A percentile compares a stretch with the other conserved stretches of the same genome.
These are phyloP conservation scores for Ammodytes marinus DNA, from an alignment of 2,113 vertebrate genomes.

Conservation along the genomic window DNA sequence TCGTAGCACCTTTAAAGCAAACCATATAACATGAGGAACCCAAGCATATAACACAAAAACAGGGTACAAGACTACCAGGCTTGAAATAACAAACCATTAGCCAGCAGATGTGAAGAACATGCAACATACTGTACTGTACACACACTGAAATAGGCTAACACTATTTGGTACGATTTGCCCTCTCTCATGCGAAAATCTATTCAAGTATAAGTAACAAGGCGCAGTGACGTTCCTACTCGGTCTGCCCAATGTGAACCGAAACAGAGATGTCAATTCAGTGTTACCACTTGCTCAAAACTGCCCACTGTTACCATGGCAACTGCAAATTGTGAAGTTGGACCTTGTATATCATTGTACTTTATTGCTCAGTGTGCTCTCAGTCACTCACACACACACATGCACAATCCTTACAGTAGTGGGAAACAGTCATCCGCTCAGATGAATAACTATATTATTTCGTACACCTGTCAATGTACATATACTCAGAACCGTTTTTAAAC, in stretches of 20 bases:
- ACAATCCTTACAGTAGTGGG: constrained; percentile 45
- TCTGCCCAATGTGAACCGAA: not conserved
- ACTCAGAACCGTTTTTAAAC: not conserved
- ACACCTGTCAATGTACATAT: not conserved
- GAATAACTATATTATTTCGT: constrained; percentile 30
- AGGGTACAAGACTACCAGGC: not conserved
- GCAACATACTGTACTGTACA: not conserved
- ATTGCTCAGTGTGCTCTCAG: constrained; percentile 69
- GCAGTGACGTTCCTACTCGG: not conserved
- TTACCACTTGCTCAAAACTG: constrained; percentile 72
- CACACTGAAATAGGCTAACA: not conserved
- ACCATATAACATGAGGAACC: not conserved
- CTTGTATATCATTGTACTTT: constrained; percentile 78
- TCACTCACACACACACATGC: constrained; percentile 17
- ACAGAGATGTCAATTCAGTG: constrained; percentile 57
- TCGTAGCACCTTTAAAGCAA: too few species aligned
- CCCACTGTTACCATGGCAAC: constrained; percentile 83
- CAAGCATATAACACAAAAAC: not conserved
- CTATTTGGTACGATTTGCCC: not conserved
- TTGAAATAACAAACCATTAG: constrained; percentile 3
- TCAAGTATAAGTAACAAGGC: not conserved
- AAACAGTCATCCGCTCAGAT: not conserved
- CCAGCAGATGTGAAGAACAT: constrained; percentile 9
- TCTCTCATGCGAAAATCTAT: not conserved
- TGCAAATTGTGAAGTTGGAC: constrained; percentile 77